Evolutionary conservation across 1,140 invertebrate genomes (phyloP).

Genomic region (Sipha flava): DNA sequence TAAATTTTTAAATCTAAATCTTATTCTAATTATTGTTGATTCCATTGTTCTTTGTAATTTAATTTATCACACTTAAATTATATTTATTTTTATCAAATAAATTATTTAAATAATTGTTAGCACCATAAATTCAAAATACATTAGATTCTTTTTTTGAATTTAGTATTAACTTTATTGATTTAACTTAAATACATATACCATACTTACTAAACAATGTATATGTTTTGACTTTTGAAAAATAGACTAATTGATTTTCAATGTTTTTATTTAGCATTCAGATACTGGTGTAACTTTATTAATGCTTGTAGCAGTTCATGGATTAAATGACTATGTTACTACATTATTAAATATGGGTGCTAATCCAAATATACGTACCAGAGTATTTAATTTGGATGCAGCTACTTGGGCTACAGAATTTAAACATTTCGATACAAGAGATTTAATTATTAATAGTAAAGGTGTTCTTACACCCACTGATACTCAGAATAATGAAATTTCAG

Average conservation of each 20-base stretch:
- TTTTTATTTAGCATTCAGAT: constrained; percentile 52
- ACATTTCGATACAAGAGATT: constrained; percentile 22
- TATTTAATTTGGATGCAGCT: constrained; percentile 11
- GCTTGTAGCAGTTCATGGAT: constrained; percentile 62
- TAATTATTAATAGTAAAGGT: background rate
- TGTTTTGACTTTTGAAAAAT: background rate
- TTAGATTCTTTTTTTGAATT: no score
- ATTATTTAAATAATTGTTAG: no score
- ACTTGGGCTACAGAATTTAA: constrained; percentile 23
- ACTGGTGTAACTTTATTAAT: constrained; percentile 66
- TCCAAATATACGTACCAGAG: constrained; percentile 50
- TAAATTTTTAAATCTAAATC: no score
- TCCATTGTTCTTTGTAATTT: no score
- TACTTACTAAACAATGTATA: no score
- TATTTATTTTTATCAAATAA: no score
- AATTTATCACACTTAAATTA: no score
- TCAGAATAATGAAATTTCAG: background rate
- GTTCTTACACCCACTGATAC: background rate
- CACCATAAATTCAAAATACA: no score
- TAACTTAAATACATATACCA: no score
- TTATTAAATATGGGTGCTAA: constrained; percentile 64
- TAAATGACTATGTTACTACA: constrained; percentile 55
- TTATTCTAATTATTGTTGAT: no score
- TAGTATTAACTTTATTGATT: no score
- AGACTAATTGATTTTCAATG: background rate